These are phyloP conservation scores for Panagrolaimus sp. DNA, from an alignment of 1,140 invertebrate genomes.

Conservation along the genomic window DNA sequence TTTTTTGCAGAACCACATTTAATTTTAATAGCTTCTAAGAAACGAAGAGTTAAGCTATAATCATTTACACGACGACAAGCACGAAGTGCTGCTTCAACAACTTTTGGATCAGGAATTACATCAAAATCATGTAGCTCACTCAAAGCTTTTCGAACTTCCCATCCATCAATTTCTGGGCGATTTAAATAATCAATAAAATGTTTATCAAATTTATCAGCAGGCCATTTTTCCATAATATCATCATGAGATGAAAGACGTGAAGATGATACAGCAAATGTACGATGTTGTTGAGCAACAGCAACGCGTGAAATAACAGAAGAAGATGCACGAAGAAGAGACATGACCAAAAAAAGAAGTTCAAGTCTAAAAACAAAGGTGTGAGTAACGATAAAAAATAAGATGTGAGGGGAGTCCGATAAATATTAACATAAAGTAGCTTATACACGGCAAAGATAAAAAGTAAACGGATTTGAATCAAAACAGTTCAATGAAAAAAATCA, in stretches of 20 bases:
- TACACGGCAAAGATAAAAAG: too few relatives aligned
- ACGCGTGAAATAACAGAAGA: neutral
- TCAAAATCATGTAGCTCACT: constrained; percentile 60
- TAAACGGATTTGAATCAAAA: too few relatives aligned
- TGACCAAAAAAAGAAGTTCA: neutral
- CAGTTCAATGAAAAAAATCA: too few relatives aligned
- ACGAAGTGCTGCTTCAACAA: constrained; percentile 13
- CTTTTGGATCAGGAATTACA: constrained; percentile 73
- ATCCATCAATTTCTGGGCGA: constrained; percentile 82
- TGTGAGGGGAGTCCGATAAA: too few relatives aligned
- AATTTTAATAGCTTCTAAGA: constrained; percentile 79
- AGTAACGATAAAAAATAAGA: too few relatives aligned
- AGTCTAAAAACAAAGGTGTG: neutral
- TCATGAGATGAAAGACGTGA: constrained; percentile 30
- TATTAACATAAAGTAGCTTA: too few relatives aligned
- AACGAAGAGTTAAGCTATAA: constrained; percentile 80
- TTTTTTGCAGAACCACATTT: constrained; percentile 73
- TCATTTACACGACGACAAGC: constrained; percentile 90
- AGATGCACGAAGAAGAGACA: neutral
- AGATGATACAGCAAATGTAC: constrained; percentile 32
- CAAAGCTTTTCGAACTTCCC: constrained; percentile 73
- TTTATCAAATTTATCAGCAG: constrained; percentile 54
- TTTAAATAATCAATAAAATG: constrained; percentile 69
- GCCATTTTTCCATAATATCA: constrained; percentile 58
- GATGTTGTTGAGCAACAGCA: neutral